Conservation (phyloP, 2,113 vertebrate genomes). For the Trichomycterus rosablanca region DNA sequence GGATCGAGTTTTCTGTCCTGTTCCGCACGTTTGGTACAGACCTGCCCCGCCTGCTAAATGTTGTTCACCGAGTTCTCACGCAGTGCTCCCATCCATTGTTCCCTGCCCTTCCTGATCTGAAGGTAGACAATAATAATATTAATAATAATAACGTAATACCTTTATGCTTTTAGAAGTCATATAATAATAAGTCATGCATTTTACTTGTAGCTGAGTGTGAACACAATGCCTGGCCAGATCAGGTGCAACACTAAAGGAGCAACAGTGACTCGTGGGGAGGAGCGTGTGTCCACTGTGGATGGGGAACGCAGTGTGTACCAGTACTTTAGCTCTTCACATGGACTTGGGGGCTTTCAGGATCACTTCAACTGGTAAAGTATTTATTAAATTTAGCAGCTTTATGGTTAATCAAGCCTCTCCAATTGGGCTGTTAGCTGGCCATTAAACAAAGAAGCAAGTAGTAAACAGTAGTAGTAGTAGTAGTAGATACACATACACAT, state of each 20-base stretch:
- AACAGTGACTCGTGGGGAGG: constrained; percentile 62
- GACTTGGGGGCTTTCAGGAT: constrained; percentile 82
- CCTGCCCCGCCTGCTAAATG: constrained; percentile 65
- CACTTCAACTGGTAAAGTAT: constrained; percentile 82
- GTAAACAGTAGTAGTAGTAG: too few species aligned
- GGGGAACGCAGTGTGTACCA: constrained; percentile 70
- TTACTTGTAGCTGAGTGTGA: constrained; percentile 67
- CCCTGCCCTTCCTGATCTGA: constrained; percentile 66
- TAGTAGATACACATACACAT: too few species aligned
- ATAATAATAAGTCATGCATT: too few species aligned
- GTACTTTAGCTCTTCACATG: constrained; percentile 71
- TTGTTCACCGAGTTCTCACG: constrained; percentile 59
- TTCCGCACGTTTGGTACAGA: constrained; percentile 83
- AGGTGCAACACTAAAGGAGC: constrained; percentile 68
- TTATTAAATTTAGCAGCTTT: background rate
- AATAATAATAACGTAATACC: too few species aligned
- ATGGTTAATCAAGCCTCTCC: background rate
- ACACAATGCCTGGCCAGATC: constrained; percentile 69
- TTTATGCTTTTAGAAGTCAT: too few species aligned
- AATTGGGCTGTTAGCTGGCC: too few species aligned
- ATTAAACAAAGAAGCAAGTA: too few species aligned
- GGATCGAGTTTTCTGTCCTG: constrained; percentile 67
- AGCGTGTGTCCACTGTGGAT: constrained; percentile 52
- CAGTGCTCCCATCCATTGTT: constrained; percentile 78
- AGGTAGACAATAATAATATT: constrained; percentile 56